A percentile compares a stretch with the other conserved stretches of the same genome.
Evolutionary conservation across 92 coral and sea anemone genomes (phyloP).

Genomic region (Bergia sp.): DNA sequence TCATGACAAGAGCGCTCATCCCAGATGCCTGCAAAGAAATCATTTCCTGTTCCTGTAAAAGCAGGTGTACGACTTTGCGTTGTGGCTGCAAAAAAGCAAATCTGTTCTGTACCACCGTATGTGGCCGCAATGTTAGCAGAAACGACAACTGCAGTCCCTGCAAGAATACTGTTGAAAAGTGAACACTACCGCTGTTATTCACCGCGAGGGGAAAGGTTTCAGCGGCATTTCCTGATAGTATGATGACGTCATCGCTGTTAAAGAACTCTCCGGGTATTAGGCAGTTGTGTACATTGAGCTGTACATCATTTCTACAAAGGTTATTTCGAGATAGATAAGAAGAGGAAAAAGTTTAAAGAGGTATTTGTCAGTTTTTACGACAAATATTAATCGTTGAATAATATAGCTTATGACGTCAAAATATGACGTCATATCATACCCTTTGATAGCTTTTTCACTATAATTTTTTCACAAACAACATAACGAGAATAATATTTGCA

Average conservation of each 20-base stretch:
- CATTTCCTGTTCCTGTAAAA: slow-evolving; percentile 60
- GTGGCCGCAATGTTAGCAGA: slow-evolving; percentile 5
- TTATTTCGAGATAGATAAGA: no score
- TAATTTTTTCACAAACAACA: no score
- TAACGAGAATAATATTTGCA: no score
- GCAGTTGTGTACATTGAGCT: no score
- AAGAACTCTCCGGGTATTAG: no score
- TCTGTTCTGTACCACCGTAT: slow-evolving; percentile 1
- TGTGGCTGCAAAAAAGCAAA: slow-evolving; percentile 25
- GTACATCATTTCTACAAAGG: no score
- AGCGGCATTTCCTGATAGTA: no score
- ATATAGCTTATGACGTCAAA: neutral
- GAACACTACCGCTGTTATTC: slow-evolving; percentile 12
- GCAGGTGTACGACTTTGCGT: slow-evolving; percentile 62
- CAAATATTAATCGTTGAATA: neutral
- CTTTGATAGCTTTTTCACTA: no score
- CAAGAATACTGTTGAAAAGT: slow-evolving; percentile 24
- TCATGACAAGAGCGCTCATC: slow-evolving; percentile 63
- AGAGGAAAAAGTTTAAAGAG: no score
- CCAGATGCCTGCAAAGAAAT: slow-evolving; percentile 63
- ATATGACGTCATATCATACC: no score
- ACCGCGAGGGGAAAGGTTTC: neutral
- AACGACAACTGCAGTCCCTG: slow-evolving; percentile 13
- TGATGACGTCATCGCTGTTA: no score
- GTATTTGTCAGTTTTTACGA: no score